Base-by-base conservation (phyloP, 2,113 vertebrate genomes). In the Corvus cornix region DNA sequence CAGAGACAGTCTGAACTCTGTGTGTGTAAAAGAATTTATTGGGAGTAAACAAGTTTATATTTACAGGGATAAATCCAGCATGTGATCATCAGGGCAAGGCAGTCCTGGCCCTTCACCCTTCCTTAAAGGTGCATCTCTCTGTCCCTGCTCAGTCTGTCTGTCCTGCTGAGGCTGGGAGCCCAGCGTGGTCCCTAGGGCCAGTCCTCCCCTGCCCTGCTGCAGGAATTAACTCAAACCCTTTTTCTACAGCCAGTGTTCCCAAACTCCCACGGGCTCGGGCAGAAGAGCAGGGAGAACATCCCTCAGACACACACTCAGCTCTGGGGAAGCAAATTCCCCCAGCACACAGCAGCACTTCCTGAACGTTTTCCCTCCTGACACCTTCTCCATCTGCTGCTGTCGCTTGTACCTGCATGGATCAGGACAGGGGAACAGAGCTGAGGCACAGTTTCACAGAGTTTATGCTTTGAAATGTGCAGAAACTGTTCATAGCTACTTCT, bases 11-110 rank as follows among this genome's bases (percentile, higher is more conserved):
- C 33, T 44, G 37, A 73, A 14, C 58, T 51, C 28, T 12, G 0
- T 2, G 2, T 30, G 2, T 62, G 75, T 18, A 81, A 90, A 93
- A 75, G 39, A 30, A 60, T 96, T 97, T 97, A 96, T 96, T 96
- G 39, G 83, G 63, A 58, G 28, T 21, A 23, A 81, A 74, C 5
- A 13, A 7, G 19, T 11, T 2, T 1, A 1, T 43, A 49, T 68
- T 77, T 33, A 83, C 79, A 86, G 56, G n/a, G 53, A 51, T 30
- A 56, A 88, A 91, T 51, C 51, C 83, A 90, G 59, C 44, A 21
- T 4, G 27, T 41, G 63, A 58, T 73, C 87, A 70, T 67, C 92
- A 93, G 43, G 91, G 68, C 84, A 64, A 62, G 35, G 81, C 59
- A 31, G 41, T 16, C 67, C 77, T 28, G 49, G 14, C 67, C 84